Base-by-base conservation (phyloP, 2,797 vertebrate genomes). In the Coendou prehensilis region DNA sequence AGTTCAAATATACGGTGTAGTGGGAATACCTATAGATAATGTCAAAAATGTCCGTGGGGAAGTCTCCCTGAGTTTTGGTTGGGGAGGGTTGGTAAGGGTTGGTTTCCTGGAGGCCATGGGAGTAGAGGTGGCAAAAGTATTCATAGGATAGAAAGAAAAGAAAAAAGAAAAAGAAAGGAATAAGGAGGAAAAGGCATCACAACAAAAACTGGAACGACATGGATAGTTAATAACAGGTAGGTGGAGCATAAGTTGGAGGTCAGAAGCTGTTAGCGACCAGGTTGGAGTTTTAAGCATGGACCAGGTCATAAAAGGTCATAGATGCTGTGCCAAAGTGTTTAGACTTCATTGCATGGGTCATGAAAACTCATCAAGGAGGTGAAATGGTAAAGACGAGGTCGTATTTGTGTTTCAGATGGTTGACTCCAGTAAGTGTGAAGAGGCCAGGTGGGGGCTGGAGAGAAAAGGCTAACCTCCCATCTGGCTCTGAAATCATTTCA, bases 371-470 rank as follows among this genome's bases (percentile, higher is more conserved):
- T 91, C 91, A 93, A 92, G 30, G 81, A 94, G 93, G 91, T 89
- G 96, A 97, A 84, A 94, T 71, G 89, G 7, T 94, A 96, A 97
- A 82, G 89, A 95, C 87, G 92, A 87, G 97, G 89, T 97, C 76
- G 23, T 96, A 92, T 97, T 97, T 97, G 83, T 97, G 96, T 97
- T 97, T 98, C 94, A 87, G 87, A 73, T 93, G 89, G 37, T 90
- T 96, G 96, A 92, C 64, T 94, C 75, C 75, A 91, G 50, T 20
- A 56, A 95, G 89, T 87, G 56, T 86, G 86, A 96, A 93, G 80
- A 95, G 93, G 75, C 64, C 87, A 91, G 52, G 45, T 56, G 33
- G 41, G 80, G 71, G n/a, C 9, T 28, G 33, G 47, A 52, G 64
- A 71, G 54, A 83, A 50, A 89, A 81, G 64, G 28, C n/a, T 94